These are phyloP conservation scores for Anguilla rostrata DNA, from an alignment of 2,113 vertebrate species.

Conservation along the genomic window DNA sequence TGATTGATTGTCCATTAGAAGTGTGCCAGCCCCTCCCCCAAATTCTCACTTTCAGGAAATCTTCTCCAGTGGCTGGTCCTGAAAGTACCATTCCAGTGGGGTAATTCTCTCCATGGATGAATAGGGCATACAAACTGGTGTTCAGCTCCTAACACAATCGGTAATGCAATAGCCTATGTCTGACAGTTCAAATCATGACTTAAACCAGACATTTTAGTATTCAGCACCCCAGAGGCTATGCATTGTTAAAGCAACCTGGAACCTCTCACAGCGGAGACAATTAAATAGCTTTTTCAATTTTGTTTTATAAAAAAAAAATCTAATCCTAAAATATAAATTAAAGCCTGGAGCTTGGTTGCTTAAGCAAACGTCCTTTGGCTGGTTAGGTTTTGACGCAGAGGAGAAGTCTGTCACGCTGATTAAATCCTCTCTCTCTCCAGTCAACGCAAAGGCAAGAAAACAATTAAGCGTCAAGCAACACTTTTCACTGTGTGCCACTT, in stretches of 20 bases:
- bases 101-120: no score
- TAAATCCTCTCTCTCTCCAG: conserved; percentile 63
- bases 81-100: no score
- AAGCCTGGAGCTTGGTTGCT: conserved; percentile 75
- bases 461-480: conserved; percentile 73
- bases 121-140: no score
- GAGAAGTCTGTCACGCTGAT: conserved; percentile 72
- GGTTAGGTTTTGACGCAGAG: conserved; percentile 72
- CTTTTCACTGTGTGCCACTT: conserved; percentile 69
- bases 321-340: conserved; percentile 76
- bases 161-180: not conserved
- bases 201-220: not conserved
- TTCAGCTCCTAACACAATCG: not conserved
- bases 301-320: conserved; percentile 64
- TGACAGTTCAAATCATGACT: not conserved
- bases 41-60: no score
- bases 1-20: no score
- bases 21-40: no score
- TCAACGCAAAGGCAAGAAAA: conserved; percentile 69
- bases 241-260: conserved; percentile 51
- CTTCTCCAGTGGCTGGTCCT: no score
- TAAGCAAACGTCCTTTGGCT: conserved; percentile 74
- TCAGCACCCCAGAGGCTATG: conserved; percentile 40
- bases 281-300: conserved; percentile 77
- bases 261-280: conserved; percentile 76